Base-by-base conservation (phyloP, 2,113 vertebrate species). In the Ailuropoda melanoleuca region DNA sequence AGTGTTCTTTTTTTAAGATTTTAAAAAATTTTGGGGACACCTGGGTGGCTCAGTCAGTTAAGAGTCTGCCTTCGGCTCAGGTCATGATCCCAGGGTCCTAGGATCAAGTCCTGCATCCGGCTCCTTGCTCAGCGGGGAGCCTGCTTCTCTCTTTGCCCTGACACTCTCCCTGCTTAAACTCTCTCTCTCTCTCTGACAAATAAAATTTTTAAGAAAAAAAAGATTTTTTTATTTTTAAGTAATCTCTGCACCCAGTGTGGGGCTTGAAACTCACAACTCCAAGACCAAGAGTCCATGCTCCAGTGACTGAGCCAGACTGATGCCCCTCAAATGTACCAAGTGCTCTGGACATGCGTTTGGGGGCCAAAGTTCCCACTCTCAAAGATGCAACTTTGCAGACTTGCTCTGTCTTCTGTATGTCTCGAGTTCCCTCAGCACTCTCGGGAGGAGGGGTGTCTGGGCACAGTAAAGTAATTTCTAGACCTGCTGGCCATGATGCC, bases 371-470 rank as follows among this genome's bases (percentile, higher is more conserved):
- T 21, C 31, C 29, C 19, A 4, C 14, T 68, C 43, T 58, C 72
- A 85, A 95, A 12, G 14, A 66, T 60, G 68, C 0, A 0, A 58
- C 37, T 50, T 43, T 39, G 29, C 26, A 48, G 15, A 34, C 86
- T 78, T 34, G 19, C 23, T 87, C 39, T 75, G 19, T 82, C 72
- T 83, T 87, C 53, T 53, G 0, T 9, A 24, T 23, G 37, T 23
- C 68, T 34, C 0, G 0, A 23, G 23, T 7, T n/a, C 62, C 92
- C 55, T 66, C 31, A 8, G 50, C 19, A 15, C 9, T 37, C n/a
- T 18, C 2, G 18, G 60, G 1, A 58, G 13, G 26, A 43, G 82
- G 1, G 0, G 8, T 23, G 17, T 34, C 64, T 70, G 21, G 58
- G 11, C n/a, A 50, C 15, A 0, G 13, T 26, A 34, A 75, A 23